Percentiles rank a stretch among this genome's conserved stretches.
Evolutionary conservation across 92 coral and sea anemone genomes (phyloP).

Genomic region (Meandrina meandrites): DNA sequence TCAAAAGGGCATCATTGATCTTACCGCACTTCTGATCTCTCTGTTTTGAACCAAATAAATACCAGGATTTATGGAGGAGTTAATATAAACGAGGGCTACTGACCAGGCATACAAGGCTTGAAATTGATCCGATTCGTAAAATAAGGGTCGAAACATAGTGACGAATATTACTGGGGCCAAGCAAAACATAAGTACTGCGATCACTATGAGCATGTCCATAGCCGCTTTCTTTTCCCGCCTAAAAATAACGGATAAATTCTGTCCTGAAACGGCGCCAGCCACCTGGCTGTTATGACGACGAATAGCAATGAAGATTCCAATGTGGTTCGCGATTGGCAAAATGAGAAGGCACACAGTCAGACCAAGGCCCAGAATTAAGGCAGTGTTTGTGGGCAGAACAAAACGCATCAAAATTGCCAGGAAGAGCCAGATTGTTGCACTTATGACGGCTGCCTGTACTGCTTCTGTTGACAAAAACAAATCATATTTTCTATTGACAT

Average conservation of each 20-base stretch:
- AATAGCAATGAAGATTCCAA: conserved; percentile 12
- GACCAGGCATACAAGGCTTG: conserved; percentile 1
- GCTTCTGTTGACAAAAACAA: neutral
- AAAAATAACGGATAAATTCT: neutral
- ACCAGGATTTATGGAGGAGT: conserved; percentile 13
- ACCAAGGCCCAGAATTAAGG: neutral
- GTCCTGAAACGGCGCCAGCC: neutral
- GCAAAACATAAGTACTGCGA: neutral
- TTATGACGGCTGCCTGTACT: neutral
- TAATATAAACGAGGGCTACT: neutral
- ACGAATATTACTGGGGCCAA: neutral
- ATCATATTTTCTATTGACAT: neutral
- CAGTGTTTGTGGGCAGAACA: neutral
- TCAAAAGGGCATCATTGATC: neutral
- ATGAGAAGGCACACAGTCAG: neutral
- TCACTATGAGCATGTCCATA: neutral
- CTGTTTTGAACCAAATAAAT: neutral
- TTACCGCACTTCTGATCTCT: neutral
- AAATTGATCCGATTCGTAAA: too few relatives aligned
- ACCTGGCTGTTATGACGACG: conserved; percentile 22
- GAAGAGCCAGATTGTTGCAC: neutral
- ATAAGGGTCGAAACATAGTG: neutral
- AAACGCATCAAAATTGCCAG: neutral
- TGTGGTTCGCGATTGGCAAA: neutral
- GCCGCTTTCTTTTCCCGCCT: conserved; percentile 20